A percentile compares a stretch with the other conserved stretches of the same genome.
Evolutionary conservation across 2,888 invertebrate genomes (phyloP).

Genomic region (Muschampia plurimacula): DNA sequence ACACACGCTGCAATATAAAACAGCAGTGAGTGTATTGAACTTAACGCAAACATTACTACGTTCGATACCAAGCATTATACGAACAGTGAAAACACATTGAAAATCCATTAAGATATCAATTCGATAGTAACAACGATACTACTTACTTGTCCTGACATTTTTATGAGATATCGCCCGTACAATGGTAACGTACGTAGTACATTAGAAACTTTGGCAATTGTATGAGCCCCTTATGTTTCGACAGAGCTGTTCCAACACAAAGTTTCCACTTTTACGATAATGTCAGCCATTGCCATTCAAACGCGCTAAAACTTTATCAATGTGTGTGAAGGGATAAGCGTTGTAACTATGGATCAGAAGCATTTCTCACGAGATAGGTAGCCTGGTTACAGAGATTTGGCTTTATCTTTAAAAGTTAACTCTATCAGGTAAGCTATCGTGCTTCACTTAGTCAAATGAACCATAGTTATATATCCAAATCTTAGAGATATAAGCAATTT

Average conservation of each 20-base stretch:
- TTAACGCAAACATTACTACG: neutral
- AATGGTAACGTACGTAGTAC: constrained; percentile 75
- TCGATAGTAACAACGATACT: constrained; percentile 57
- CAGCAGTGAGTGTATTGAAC: neutral
- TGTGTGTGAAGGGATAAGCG: constrained; percentile 82
- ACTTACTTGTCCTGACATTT: constrained; percentile 65
- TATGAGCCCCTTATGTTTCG: constrained; percentile 84
- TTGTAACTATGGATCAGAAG: constrained; percentile 41
- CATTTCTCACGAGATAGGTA: constrained; percentile 27
- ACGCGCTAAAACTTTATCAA: constrained; percentile 84
- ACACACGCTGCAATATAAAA: neutral
- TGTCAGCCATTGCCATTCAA: constrained; percentile 85
- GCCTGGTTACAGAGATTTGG: constrained; percentile 6
- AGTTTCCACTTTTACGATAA: constrained; percentile 85
- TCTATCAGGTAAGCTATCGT: neutral
- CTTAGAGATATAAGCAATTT: neutral
- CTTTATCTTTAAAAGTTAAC: constrained; percentile 7
- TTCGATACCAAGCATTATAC: neutral
- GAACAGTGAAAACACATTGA: constrained; percentile 4
- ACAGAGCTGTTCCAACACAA: constrained; percentile 79
- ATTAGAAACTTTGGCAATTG: constrained; percentile 83
- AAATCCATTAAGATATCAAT: constrained; percentile 48
- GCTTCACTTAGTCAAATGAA: neutral
- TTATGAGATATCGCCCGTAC: constrained; percentile 77
- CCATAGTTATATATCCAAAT: neutral